Conservation (phyloP, 37 sponge, comb jelly and placozoan species). For the Ephydatia muelleri region DNA sequence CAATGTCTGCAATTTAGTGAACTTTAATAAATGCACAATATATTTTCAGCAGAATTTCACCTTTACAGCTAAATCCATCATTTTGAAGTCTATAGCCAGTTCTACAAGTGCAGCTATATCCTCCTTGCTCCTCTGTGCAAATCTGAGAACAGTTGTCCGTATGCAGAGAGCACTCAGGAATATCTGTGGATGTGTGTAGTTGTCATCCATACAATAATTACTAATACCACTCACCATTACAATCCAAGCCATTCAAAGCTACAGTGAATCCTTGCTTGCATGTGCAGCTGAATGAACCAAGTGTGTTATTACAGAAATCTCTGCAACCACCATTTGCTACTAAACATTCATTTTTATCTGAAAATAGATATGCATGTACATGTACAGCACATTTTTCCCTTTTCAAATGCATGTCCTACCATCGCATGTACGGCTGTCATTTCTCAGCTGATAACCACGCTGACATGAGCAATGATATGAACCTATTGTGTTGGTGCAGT, state of each 20-base stretch:
- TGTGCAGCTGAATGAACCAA: not conserved
- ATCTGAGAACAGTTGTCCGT: not conserved
- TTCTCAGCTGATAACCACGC: not conserved
- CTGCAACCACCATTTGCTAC: not conserved
- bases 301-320: not conserved
- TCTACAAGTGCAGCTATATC: not conserved
- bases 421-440: conserved; percentile 8
- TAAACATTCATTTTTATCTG: not conserved
- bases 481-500: conserved; percentile 25
- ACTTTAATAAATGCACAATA: not conserved
- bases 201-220: not conserved
- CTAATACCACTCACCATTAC: not conserved
- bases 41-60: not conserved
- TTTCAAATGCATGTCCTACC: not conserved
- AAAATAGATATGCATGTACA: not conserved
- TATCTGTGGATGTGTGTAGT: not conserved
- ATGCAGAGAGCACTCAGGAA: not conserved
- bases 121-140: not conserved
- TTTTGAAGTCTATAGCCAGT: not conserved
- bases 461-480: conserved; percentile 21
- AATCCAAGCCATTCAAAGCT: not conserved
- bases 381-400: not conserved
- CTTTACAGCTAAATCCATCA: not conserved
- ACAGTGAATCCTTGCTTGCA: not conserved
- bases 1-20: not conserved